phyloP scores from a whole-genome alignment of 2,113 vertebrate genomes.

The Vanacampus margaritifer region DNA sequence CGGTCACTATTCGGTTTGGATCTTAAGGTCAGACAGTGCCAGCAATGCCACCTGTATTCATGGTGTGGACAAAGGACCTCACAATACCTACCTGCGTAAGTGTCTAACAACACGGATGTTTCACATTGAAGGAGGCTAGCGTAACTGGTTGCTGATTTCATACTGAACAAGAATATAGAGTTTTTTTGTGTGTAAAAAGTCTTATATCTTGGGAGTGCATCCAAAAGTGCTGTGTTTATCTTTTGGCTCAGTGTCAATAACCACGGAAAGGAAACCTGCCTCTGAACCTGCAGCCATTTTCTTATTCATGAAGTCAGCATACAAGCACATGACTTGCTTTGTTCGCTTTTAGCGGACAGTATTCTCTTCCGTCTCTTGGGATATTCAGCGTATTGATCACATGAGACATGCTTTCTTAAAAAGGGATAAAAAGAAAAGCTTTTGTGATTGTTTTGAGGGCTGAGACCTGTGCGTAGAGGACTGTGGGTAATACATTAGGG shows the following conservation, averaged over 20 bases:
- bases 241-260: background rate
- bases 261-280: background rate
- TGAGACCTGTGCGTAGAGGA: constrained; percentile 54
- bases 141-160: background rate
- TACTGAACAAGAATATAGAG: background rate
- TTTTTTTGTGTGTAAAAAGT: too few relatives aligned
- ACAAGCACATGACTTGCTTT: constrained; percentile 40
- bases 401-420: constrained; percentile 66
- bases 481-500: constrained; percentile 79
- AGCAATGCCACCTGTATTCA: constrained; percentile 47
- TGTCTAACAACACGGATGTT: constrained; percentile 21
- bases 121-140: background rate
- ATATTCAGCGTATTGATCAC: constrained; percentile 68
- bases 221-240: background rate
- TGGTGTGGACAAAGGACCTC: constrained; percentile 49
- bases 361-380: constrained; percentile 56
- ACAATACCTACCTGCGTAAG: constrained; percentile 67
- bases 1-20: constrained; percentile 70
- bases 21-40: constrained; percentile 32
- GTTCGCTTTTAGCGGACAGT: constrained; percentile 35
- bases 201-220: too few relatives aligned
- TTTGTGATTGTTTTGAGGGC: constrained; percentile 74
- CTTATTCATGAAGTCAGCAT: constrained; percentile 57
- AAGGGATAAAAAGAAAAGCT: constrained; percentile 74
- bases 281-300: constrained; percentile 11